Evolutionary conservation across 2,113 vertebrate species (phyloP), one percentile per base, ranked within the genome.

Genomic region (Polypterus senegalus): DNA sequence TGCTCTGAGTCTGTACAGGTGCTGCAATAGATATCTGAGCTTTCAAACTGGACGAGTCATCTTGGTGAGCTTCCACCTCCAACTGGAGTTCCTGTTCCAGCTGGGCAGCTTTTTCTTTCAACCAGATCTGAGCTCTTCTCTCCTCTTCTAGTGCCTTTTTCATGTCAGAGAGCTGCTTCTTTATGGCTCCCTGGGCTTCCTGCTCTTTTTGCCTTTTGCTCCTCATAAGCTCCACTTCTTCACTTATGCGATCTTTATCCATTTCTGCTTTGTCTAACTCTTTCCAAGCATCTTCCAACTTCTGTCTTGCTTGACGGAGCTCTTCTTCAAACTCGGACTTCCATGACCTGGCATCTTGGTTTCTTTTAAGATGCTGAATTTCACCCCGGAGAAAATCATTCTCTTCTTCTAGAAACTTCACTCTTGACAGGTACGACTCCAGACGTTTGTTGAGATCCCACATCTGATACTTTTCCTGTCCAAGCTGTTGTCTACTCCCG

Each of bases 361-460:
- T 67, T 2, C 70, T 63, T 59, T 77, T 83, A 67, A 86, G 71
- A 1, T 52, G 73, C 59, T 79, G 79, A 63, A 93, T 87, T 74
- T 98, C 88, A 0, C 78, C 77, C 48, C 77, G 63, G 7, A 98
- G 84, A 58, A 73, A 55, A 47, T 85, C 77, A 0, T 97, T 93
- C 66, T 94, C 94, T 73, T 91, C 90, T 68, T 98, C 94, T 57
- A 98, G 78, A 59, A 82, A 73, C 76, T 92, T 90, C 63, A 97
- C 93, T 5, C 88, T 78, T 63, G 80, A 80, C 76, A 97, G 75
- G 66, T 97, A 97, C 2, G 86, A 81, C 63, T 92, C 93, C 66
- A 98, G 81, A 11, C 94, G 80, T 51, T 75, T 81, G 79, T 98
- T 98, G 67, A 98, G 90, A 73, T 88, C 86, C 82, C 93, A 88